Base-by-base conservation (phyloP, 2,888 invertebrate species). In the Catocala sponsa region DNA sequence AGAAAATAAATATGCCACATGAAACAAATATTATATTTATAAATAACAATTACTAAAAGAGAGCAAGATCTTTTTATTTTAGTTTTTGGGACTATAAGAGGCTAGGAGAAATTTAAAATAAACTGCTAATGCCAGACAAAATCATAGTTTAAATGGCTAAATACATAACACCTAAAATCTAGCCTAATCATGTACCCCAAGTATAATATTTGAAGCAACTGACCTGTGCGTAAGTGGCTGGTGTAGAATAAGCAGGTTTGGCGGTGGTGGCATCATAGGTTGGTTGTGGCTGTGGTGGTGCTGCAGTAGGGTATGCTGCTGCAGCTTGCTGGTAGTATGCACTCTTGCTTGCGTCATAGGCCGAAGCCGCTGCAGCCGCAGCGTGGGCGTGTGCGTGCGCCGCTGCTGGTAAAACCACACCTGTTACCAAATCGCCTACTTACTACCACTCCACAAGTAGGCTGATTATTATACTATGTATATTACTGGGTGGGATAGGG, bases 291-390 rank as follows among this genome's bases (percentile, higher is more conserved):
- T 95, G 95, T 52, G 95, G 95, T 43, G 95, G 95, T 56, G 96
- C 96, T 12, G 92, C 89, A 13, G 91, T 69, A 7, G 96, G 96
- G 86, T 97, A 96, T 53, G 96, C 95, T 46, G 96, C 96, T 50
- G 96, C 95, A n/a, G 97, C 96, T 76, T 97, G 97, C 90, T 98
- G 98, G 89, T 97, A 98, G 90, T 98, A 97, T 68, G 97, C 97
- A 1, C 97, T 97, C 91, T 98, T 97, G 81, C 97, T 96, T 11
- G 98, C 97, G 94, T 97, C 97, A 95, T 97, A 97, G 50, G 97
- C 95, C 44, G 96, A 96, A 67, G 94, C 94, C 2, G 95, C 95
- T 66, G 94, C 94, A 55, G 96, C 95, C 15, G 92, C 92, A 55
- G 92, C 92, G 82, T 92, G 92, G 7, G 92, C 92, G 82, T 92